Base-by-base conservation (phyloP, 2,888 invertebrate genomes). In the Ganaspis brasiliensis region DNA sequence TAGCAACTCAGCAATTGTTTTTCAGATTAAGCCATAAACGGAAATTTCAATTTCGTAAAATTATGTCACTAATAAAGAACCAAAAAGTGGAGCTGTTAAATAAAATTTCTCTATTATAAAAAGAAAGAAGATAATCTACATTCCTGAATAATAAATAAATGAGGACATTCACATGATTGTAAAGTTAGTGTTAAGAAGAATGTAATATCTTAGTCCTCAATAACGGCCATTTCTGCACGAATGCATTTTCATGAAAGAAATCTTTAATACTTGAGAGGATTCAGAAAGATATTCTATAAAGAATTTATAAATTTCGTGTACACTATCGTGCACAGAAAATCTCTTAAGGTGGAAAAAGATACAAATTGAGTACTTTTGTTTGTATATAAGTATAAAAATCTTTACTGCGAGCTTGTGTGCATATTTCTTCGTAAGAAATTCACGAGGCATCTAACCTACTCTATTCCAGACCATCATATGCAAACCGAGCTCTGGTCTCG, bases 401-500 rank as follows among this genome's bases (percentile, higher is more conserved):
- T 24, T 24, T 12, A 12, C 56, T 56, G 12, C 77, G 73, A 79
- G 76, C 76, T 70, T 74, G 79, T 70, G 77, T 81, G 80, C 86
- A 85, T 83, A 85, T 85, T 81, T 79, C 83, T 85, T 87, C 85
- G 81, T 87, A 83, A 87, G 86, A 88, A 86, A 88, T 88, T 88
- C 86, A 88, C 85, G 82, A 87, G 81, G 80, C 82, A 79, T 83
- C 80, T 83, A 85, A 85, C 85, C 85, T 85, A 83, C 86, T 84
- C 84, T 81, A 83, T 86, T 86, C 86, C 83, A 84, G 85, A 77
- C 82, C 88, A 84, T 37, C 19, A 21, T 52, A 52, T 85, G 87
- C 85, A 82, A 87, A 83, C 87, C 83, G 81, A 79, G 82, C 78
- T 79, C 83, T 81, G 83, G 84, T 83, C 83, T 82, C 76, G 77